Conservation (phyloP, 2,797 vertebrate species). For the Coilia nasus region DNA sequence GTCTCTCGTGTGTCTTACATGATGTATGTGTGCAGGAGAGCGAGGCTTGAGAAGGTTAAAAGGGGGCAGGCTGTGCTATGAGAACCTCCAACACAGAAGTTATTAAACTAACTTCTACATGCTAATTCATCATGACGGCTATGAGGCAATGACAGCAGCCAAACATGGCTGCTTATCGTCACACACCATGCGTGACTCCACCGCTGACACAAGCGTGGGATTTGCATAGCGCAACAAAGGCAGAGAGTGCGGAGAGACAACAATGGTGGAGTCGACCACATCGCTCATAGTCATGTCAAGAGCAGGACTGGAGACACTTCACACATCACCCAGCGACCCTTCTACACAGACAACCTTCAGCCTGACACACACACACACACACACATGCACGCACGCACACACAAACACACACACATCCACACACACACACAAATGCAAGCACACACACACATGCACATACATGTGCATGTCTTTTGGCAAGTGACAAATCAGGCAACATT, state of each 20-base stretch:
- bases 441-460: not conserved
- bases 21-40: not conserved
- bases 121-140: too few species aligned
- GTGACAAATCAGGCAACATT: slow-evolving; percentile 39
- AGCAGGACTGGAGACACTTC: not conserved
- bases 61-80: not conserved
- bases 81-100: not conserved
- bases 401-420: not conserved
- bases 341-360: not conserved
- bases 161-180: not conserved
- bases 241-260: not conserved
- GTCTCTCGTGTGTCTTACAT: not conserved
- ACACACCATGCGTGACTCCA: too few species aligned
- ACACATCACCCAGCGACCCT: not conserved
- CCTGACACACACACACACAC: not conserved
- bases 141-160: too few species aligned
- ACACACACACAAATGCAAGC: not conserved
- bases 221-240: not conserved
- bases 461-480: not conserved
- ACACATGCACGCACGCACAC: slow-evolving; percentile 8
- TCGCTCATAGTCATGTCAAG: not conserved
- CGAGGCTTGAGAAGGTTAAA: not conserved
- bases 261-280: not conserved
- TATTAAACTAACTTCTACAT: too few species aligned
- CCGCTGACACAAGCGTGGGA: not conserved